A percentile compares a stretch with the other conserved stretches of the same genome.
These are phyloP conservation scores for Bombus confusus DNA, from an alignment of 1,140 invertebrate genomes.

Conservation along the genomic window DNA sequence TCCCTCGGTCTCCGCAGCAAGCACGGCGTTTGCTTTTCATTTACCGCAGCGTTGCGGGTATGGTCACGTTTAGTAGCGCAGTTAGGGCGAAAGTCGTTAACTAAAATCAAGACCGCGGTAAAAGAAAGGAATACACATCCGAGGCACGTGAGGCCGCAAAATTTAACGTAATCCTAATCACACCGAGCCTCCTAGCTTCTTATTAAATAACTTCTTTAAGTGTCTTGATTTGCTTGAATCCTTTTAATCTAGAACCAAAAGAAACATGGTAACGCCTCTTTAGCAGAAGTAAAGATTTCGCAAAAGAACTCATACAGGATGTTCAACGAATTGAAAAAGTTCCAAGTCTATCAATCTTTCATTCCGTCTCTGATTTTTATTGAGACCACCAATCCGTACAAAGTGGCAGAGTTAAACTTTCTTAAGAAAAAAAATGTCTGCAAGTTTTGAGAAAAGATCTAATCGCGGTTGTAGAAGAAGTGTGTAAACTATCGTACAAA, in stretches of 20 bases:
- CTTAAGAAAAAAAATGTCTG: neutral
- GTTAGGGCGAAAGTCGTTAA: conserved; percentile 42
- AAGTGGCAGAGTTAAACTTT: neutral
- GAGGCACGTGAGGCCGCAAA: neutral
- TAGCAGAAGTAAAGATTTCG: no score
- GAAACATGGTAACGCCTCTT: neutral
- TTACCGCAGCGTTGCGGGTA: conserved; percentile 64
- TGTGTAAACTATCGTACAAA: conserved; percentile 18
- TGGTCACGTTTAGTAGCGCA: conserved; percentile 54
- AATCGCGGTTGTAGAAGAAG: neutral
- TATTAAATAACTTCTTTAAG: neutral
- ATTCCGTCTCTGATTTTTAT: no score
- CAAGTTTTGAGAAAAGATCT: neutral
- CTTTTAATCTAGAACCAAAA: neutral
- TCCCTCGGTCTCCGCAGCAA: conserved; percentile 59
- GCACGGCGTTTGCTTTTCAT: conserved; percentile 76
- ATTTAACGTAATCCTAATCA: conserved; percentile 18
- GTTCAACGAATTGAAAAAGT: neutral
- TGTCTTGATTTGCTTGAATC: neutral
- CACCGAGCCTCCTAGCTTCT: neutral
- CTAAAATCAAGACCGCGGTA: conserved; percentile 21
- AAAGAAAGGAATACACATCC: neutral
- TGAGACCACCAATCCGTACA: neutral
- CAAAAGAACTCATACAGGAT: no score
- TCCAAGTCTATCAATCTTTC: neutral